A percentile compares a stretch with the other conserved stretches of the same genome.
phyloP scores from a whole-genome alignment of 2,888 invertebrate genomes.

The Acanthosepion lycidas region DNA sequence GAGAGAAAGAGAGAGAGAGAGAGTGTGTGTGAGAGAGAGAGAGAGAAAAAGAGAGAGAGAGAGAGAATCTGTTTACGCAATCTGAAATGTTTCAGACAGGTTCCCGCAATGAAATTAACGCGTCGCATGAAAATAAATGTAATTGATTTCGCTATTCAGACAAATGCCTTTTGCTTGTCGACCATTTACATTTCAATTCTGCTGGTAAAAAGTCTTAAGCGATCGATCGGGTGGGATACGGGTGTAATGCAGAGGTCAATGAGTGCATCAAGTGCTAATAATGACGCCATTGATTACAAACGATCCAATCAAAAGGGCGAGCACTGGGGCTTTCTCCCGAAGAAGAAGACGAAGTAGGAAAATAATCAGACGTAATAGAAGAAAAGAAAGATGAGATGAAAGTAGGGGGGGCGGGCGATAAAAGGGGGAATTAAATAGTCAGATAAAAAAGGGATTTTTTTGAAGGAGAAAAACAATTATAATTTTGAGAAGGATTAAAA shows the following conservation, averaged over 20 bases:
- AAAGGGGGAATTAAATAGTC: background rate
- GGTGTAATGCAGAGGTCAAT: background rate
- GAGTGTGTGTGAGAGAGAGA: background rate
- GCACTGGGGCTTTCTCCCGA: background rate
- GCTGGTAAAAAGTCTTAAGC: background rate
- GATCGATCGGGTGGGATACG: background rate
- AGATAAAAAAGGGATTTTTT: background rate
- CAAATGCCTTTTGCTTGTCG: background rate
- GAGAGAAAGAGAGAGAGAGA: background rate
- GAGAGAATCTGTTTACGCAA: background rate
- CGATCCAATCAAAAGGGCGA: background rate
- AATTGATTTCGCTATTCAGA: background rate
- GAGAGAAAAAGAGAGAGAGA: background rate
- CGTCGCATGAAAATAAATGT: background rate
- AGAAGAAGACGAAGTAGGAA: background rate
- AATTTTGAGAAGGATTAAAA: no score
- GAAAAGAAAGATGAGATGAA: background rate
- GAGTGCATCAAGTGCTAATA: background rate
- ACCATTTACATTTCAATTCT: constrained; percentile 15
- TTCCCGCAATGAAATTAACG: constrained; percentile 15
- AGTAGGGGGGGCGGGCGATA: background rate
- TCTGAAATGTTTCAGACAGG: background rate
- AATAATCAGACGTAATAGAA: background rate
- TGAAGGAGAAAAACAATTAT: no score
- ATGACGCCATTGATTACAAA: background rate